Conservation (phyloP, 2,113 vertebrate genomes). For the Rhizomys pruinosus region DNA sequence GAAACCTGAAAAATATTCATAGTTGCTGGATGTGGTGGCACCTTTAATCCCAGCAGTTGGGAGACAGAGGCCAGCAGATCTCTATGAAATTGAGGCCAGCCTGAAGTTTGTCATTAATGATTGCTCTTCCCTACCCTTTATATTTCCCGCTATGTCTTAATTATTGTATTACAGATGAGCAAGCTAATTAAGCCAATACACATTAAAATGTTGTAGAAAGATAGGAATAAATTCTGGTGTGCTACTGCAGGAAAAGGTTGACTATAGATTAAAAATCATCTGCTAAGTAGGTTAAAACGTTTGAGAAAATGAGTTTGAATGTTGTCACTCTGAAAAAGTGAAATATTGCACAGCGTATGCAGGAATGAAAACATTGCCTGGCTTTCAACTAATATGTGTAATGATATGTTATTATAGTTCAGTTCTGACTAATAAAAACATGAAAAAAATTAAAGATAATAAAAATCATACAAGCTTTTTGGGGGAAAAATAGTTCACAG, state of each 20-base stretch:
- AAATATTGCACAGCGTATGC: background rate
- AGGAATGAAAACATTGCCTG: background rate
- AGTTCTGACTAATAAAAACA: background rate
- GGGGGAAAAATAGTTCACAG: background rate
- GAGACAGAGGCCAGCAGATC: no score
- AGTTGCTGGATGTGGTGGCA: no score
- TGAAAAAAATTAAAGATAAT: background rate
- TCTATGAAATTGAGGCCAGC: no score
- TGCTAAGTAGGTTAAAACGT: no score
- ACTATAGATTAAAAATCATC: background rate
- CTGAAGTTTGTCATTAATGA: background rate
- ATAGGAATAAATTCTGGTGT: background rate
- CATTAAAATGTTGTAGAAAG: background rate
- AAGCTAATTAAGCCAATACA: slow-evolving; percentile 3
- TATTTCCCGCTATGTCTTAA: background rate
- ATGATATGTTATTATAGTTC: background rate
- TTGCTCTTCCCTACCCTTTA: background rate
- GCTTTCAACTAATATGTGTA: no score
- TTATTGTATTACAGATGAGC: background rate
- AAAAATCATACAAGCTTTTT: background rate
- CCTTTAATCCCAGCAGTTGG: no score
- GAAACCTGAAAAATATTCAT: no score
- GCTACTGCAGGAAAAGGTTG: background rate
- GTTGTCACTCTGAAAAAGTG: background rate
- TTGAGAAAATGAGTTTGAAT: background rate